Evolutionary conservation across 1,140 invertebrate species (phyloP).

Genomic region (Potamilus streckersoni): DNA sequence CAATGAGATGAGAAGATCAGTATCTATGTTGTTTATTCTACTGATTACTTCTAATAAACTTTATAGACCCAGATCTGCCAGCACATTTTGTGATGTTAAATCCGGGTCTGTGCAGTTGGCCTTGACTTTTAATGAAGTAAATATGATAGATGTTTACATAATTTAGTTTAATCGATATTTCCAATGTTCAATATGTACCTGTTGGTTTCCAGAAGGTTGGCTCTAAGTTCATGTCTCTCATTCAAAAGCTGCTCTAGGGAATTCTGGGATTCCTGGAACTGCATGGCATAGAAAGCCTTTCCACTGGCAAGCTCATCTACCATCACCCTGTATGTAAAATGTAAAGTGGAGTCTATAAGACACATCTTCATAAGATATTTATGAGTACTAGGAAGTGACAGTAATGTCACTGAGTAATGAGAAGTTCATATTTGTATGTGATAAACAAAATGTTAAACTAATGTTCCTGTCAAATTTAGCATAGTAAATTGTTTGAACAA

Average conservation of each 20-base stretch:
- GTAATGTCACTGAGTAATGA: background rate
- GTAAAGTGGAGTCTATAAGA: background rate
- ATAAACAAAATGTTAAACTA: too few species aligned
- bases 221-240: constrained; percentile 78
- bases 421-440: too few species aligned
- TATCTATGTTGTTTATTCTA: too few species aligned
- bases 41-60: too few species aligned
- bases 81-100: too few species aligned
- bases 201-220: constrained; percentile 78
- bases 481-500: background rate
- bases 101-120: too few species aligned
- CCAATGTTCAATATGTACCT: constrained; percentile 66
- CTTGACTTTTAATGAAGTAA: background rate
- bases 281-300: constrained; percentile 82
- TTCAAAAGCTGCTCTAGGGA: constrained; percentile 80
- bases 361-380: background rate
- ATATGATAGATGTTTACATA: background rate
- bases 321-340: constrained; percentile 78
- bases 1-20: too few species aligned
- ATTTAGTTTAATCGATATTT: background rate
- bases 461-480: background rate
- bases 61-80: too few species aligned
- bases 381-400: background rate
- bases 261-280: constrained; percentile 81
- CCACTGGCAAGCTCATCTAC: constrained; percentile 88